phyloP scores from a whole-genome alignment of 1,140 invertebrate genomes.

The Lethocerus indicus region DNA sequence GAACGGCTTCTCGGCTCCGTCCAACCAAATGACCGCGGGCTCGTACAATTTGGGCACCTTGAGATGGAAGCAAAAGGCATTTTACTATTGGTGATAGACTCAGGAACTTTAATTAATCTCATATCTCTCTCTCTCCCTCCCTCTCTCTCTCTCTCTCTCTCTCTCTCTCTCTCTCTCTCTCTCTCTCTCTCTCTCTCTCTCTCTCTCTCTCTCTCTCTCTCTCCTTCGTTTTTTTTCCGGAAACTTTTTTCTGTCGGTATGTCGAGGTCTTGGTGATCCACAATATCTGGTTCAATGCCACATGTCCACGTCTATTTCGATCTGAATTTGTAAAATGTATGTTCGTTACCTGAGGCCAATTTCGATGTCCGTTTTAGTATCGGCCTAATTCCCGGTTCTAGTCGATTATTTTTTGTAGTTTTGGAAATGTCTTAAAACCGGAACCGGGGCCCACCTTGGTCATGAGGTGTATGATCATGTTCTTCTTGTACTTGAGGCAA shows the following conservation, averaged over 20 bases:
- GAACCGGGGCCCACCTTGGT: slow-evolving; percentile 31
- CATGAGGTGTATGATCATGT: slow-evolving; percentile 40
- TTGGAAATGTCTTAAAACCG: background rate
- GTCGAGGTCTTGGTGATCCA: too few species aligned
- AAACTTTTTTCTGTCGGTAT: too few species aligned
- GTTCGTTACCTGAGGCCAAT: background rate
- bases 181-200: too few species aligned
- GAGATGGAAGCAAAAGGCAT: background rate
- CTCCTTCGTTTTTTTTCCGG: too few species aligned
- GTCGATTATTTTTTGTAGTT: background rate
- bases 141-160: too few species aligned
- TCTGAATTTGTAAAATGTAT: background rate
- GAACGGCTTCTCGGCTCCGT: slow-evolving; percentile 43
- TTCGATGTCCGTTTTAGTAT: too few species aligned
- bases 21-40: slow-evolving; percentile 42
- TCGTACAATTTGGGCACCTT: slow-evolving; percentile 24
- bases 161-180: too few species aligned
- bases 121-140: too few species aligned
- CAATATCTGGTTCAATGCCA: background rate
- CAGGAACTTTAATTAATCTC: too few species aligned
- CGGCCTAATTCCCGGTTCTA: background rate
- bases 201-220: too few species aligned
- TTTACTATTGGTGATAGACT: background rate
- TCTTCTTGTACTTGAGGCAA: slow-evolving; percentile 32
- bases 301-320: background rate